Evolutionary conservation across 2,888 invertebrate genomes (phyloP), one percentile per base, ranked within the genome.

Genomic region (Pasiphila rectangulata): DNA sequence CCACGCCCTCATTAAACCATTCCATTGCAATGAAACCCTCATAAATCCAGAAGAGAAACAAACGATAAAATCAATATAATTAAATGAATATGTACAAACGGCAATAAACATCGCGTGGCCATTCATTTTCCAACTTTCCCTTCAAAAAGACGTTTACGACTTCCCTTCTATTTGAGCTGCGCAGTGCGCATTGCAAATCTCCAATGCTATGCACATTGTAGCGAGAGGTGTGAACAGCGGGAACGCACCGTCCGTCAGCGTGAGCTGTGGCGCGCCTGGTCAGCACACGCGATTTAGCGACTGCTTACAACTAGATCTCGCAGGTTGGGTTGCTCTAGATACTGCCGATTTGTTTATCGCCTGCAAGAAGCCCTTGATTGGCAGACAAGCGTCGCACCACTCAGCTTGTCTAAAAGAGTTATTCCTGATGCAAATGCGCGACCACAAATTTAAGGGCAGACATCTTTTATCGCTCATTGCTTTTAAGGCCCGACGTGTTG

Each of bases 81-180:
- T 46, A 51, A 51, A 46, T 51, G 21, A 43, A 61, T 57, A 63
- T 58, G 51, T 42, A 46, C 51, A 50, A 49, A 49, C 44, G 46
- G 48, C 52, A 51, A 57, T 54, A 53, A 64, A 61, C 54, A 53
- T 52, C 43, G 50, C 51, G 52, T 36, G 49, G 12, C 58, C 63
- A 65, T 68, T 67, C 61, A 68, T 72, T 68, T 61, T 47, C 51
- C 51, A 43, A 63, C 64, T 72, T 72, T 70, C 72, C 57, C 65
- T 58, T 51, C 53, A 51, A 52, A 63, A 52, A 52, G 50, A 51
- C 59, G 39, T 63, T 68, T 63, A 71, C 65, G 61, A 64, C 62
- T 65, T 65, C 65, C 63, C 60, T 59, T 56, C 60, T 60, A 62
- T 61, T 69, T 61, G 42, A 64, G 46, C 43, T 51, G n/a, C n/a